phyloP scores from a whole-genome alignment of 2,113 vertebrate species.

The Nyctereutes procyonoides region DNA sequence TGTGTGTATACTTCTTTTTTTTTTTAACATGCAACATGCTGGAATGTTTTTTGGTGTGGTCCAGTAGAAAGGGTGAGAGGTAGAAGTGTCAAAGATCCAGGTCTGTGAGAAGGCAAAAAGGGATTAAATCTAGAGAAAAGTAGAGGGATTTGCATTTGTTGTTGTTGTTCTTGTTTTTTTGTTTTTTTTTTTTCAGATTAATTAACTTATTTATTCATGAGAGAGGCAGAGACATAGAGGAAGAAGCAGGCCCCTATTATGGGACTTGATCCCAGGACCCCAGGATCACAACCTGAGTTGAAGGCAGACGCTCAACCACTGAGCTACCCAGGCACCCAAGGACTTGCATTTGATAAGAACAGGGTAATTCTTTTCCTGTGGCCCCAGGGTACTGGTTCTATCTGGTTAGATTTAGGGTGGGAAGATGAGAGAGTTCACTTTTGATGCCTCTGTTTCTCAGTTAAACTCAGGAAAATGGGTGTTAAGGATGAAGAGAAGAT shows the following conservation, averaged over 20 bases:
- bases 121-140: not conserved
- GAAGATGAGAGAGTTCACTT: not conserved
- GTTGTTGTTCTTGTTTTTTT: no score
- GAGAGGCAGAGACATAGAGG: no score
- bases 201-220: no score
- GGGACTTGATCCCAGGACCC: no score
- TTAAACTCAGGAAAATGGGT: not conserved
- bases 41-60: not conserved
- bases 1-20: not conserved
- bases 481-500: not conserved
- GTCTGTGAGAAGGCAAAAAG: not conserved
- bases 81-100: not conserved
- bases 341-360: not conserved
- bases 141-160: not conserved
- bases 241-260: no score
- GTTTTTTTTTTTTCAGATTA: no score
- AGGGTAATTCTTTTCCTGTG: not conserved
- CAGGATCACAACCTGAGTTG: no score
- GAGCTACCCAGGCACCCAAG: no score
- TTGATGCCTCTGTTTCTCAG: constrained; percentile 36
- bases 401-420: not conserved
- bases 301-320: no score
- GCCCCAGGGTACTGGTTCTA: not conserved
- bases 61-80: not conserved
- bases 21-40: not conserved